Evolutionary conservation across 92 coral and sea anemone genomes (phyloP).

Genomic region (Muricea muricata): DNA sequence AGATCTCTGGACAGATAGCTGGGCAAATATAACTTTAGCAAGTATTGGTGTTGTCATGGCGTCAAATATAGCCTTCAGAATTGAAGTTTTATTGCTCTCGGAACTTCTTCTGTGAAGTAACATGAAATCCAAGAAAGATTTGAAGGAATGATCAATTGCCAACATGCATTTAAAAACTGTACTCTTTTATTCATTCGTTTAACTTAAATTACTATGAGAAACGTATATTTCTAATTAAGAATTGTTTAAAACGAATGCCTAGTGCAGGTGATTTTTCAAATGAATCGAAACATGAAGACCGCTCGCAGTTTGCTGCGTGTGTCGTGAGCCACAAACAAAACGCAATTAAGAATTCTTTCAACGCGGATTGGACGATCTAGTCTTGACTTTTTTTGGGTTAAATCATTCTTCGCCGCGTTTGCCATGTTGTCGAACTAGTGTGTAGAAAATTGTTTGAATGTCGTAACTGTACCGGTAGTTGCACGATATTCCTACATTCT

Average conservation of each 20-base stretch:
- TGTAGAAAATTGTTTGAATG: too few species aligned
- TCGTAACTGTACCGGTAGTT: too few species aligned
- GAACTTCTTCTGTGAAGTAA: not conserved
- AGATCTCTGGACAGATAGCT: conserved; percentile 4
- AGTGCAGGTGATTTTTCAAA: not conserved
- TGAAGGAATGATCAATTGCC: not conserved
- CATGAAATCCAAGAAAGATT: not conserved
- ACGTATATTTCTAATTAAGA: not conserved
- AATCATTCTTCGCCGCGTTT: too few species aligned
- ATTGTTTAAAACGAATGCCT: too few species aligned
- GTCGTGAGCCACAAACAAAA: too few species aligned
- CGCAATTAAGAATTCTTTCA: too few species aligned
- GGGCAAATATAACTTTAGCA: not conserved
- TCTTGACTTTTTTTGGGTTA: too few species aligned
- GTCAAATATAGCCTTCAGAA: conserved; percentile 12
- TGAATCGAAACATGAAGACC: not conserved
- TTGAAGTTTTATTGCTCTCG: conserved; percentile 24
- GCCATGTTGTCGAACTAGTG: too few species aligned
- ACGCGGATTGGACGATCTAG: too few species aligned
- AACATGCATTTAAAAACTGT: not conserved
- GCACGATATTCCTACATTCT: too few species aligned
- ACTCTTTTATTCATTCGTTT: too few species aligned
- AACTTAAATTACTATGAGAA: not conserved
- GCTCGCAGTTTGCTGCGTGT: too few species aligned
- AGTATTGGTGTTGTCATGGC: not conserved